These are phyloP conservation scores for Cataglyphis livida DNA, from an alignment of 2,888 invertebrate genomes.

Conservation along the genomic window DNA sequence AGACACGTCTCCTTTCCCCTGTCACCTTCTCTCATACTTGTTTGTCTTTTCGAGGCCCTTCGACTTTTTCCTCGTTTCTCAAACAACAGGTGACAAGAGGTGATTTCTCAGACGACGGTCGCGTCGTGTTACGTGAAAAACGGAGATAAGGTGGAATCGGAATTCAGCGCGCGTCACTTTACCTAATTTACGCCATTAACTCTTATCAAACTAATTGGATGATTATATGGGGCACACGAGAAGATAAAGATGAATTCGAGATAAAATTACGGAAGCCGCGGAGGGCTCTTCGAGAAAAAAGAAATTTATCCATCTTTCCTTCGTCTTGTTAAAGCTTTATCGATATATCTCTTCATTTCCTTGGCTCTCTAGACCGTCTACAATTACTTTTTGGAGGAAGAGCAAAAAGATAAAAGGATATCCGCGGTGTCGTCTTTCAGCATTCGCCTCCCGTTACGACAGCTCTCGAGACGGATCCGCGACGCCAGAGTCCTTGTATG, in stretches of 20 bases:
- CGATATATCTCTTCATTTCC: constrained; percentile 47
- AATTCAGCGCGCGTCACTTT: constrained; percentile 17
- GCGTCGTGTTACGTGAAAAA: not conserved
- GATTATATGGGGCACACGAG: constrained; percentile 33
- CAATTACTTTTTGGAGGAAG: constrained; percentile 28
- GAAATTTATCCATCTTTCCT: not conserved
- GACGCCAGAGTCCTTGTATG: not conserved
- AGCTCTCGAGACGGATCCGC: constrained; percentile 1
- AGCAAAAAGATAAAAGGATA: constrained; percentile 38
- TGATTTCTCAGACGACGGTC: not conserved
- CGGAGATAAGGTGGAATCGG: constrained; percentile 12
- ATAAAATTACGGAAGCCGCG: constrained; percentile 24
- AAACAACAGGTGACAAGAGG: not conserved
- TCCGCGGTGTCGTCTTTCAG: constrained; percentile 15
- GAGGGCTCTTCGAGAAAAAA: constrained; percentile 7
- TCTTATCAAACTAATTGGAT: constrained; percentile 28
- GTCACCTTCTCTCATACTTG: not conserved
- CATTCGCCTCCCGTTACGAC: constrained; percentile 2
- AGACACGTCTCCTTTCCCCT: not conserved
- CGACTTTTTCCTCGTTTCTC: not conserved
- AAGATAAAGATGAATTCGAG: constrained; percentile 33
- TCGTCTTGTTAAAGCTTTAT: constrained; percentile 48
- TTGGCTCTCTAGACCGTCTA: constrained; percentile 7
- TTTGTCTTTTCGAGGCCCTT: constrained; percentile 1
- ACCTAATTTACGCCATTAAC: not conserved